These are phyloP conservation scores for Melipona bicolor DNA, from an alignment of 2,888 invertebrate genomes.

Conservation along the genomic window DNA sequence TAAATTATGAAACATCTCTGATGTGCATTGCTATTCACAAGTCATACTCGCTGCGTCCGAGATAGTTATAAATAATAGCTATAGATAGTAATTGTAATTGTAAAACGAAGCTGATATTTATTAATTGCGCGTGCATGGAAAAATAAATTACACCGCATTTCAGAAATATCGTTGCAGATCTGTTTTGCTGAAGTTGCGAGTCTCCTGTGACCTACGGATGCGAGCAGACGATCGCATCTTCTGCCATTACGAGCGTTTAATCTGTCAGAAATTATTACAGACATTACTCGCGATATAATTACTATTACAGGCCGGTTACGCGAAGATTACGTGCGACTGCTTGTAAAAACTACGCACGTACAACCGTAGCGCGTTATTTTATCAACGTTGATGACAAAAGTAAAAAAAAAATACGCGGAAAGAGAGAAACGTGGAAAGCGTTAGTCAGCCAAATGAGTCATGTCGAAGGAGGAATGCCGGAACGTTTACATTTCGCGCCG, in stretches of 20 bases:
- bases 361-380: conserved; percentile 22
- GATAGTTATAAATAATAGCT: too few relatives aligned
- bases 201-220: not conserved
- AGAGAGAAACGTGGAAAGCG: not conserved
- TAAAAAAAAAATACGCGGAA: not conserved
- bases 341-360: not conserved
- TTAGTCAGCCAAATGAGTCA: conserved; percentile 40
- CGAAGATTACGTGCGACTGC: not conserved
- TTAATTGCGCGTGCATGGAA: too few relatives aligned
- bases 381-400: conserved; percentile 19
- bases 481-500: conserved; percentile 28
- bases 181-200: not conserved
- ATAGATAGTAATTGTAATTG: too few relatives aligned
- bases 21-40: too few relatives aligned
- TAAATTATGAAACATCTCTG: too few relatives aligned
- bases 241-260: not conserved
- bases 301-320: conserved; percentile 24
- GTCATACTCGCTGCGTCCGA: too few relatives aligned
- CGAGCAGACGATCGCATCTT: not conserved
- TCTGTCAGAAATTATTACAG: conserved; percentile 11
- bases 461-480: conserved; percentile 23
- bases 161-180: too few relatives aligned
- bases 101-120: too few relatives aligned
- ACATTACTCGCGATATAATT: conserved; percentile 10
- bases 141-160: too few relatives aligned